phyloP scores from a whole-genome alignment of 2,113 vertebrate genomes.

The Macrotus californicus region DNA sequence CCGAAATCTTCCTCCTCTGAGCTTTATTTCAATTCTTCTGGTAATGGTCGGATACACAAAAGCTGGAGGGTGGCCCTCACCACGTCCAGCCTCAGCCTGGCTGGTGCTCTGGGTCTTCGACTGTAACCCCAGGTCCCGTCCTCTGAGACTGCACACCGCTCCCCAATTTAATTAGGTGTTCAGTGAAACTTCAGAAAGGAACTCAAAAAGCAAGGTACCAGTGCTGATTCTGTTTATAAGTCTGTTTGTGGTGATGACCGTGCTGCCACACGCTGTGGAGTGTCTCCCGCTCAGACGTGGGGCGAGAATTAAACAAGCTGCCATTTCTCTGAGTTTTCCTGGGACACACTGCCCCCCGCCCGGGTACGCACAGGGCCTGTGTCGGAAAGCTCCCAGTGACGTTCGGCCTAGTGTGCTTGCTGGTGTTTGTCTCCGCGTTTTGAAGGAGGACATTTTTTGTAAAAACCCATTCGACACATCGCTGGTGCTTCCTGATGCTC shows the following conservation, averaged over 20 bases:
- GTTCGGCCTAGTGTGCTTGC: background rate
- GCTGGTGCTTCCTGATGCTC: background rate
- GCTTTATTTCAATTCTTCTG: background rate
- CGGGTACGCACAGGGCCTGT: rapidly evolving
- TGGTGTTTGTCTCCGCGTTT: background rate
- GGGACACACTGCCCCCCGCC: background rate
- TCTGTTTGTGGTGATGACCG: background rate
- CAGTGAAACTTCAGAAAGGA: background rate
- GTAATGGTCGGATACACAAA: background rate
- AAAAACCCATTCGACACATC: too few relatives aligned
- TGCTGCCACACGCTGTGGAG: background rate
- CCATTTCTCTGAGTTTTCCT: background rate
- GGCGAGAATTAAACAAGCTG: background rate
- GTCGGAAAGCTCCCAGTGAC: background rate
- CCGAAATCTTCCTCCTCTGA: background rate
- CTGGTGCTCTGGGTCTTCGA: too few relatives aligned
- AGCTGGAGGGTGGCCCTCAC: background rate
- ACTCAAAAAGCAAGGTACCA: background rate
- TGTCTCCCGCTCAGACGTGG: background rate
- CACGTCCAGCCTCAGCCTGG: background rate
- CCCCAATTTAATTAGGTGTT: background rate
- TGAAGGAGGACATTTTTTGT: background rate
- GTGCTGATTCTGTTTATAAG: background rate
- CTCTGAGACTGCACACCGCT: background rate
- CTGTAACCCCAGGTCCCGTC: background rate